phyloP scores from a whole-genome alignment of 1,140 invertebrate genomes.

The Pinna nobilis region DNA sequence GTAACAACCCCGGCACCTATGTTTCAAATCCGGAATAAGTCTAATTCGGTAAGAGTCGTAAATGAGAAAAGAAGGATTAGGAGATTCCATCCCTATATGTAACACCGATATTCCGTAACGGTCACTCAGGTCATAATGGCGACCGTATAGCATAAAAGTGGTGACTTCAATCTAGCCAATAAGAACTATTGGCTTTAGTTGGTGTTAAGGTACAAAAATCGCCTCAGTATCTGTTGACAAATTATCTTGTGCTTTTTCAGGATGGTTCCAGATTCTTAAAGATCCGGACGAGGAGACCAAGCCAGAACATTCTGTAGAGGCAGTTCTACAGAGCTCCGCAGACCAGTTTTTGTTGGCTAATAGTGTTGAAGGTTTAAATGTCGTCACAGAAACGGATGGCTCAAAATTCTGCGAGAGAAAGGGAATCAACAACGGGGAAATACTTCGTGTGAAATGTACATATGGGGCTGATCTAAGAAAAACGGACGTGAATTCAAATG shows the following conservation, averaged over 20 bases:
- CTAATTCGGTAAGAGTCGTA: too few species aligned
- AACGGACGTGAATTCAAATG: neutral
- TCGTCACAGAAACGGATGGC: neutral
- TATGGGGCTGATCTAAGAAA: slow-evolving; percentile 4
- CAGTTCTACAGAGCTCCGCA: neutral
- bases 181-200: too few species aligned
- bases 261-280: slow-evolving; percentile 32
- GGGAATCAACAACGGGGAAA: slow-evolving; percentile 22
- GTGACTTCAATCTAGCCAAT: too few species aligned
- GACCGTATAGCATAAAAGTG: too few species aligned
- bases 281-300: neutral
- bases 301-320: slow-evolving; percentile 11
- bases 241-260: slow-evolving; percentile 2
- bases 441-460: slow-evolving; percentile 16
- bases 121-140: too few species aligned
- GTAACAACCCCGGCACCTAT: too few species aligned
- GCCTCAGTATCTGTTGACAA: too few species aligned
- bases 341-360: slow-evolving; percentile 26
- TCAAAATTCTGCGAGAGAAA: neutral
- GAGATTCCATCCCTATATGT: too few species aligned
- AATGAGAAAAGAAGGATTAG: too few species aligned
- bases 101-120: too few species aligned
- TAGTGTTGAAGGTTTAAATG: slow-evolving; percentile 14
- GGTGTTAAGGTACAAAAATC: too few species aligned
- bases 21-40: too few species aligned